These are phyloP conservation scores for Sternotherus odoratus DNA, from an alignment of 2,797 vertebrate genomes.

Conservation along the genomic window DNA sequence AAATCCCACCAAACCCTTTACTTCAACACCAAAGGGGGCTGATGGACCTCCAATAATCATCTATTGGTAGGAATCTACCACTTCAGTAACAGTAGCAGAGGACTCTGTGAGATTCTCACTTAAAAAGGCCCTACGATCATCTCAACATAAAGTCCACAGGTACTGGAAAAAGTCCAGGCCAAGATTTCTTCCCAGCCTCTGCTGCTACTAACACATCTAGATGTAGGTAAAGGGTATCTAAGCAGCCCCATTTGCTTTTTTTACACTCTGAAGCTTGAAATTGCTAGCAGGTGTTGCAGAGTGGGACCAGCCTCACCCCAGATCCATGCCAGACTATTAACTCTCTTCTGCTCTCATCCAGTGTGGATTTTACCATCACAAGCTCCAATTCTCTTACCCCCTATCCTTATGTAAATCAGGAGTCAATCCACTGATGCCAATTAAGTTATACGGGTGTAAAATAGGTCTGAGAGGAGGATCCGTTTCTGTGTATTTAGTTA, in stretches of 20 bases:
- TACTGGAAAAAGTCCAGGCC: too few relatives aligned
- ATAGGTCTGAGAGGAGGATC: background rate
- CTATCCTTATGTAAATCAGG: background rate
- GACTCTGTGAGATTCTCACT: too few relatives aligned
- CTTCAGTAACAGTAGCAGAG: too few relatives aligned
- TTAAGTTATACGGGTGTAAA: background rate
- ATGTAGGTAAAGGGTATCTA: background rate
- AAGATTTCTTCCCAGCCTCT: background rate
- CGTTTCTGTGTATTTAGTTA: background rate
- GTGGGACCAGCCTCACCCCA: background rate
- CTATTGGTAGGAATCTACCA: too few relatives aligned
- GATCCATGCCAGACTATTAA: accelerated
- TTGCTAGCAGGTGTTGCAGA: background rate
- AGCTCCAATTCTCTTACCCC: background rate
- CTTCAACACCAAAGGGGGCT: too few relatives aligned
- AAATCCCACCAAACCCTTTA: too few relatives aligned
- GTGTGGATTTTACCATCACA: background rate
- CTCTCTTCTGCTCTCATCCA: background rate
- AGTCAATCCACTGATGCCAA: background rate
- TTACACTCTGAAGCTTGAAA: background rate
- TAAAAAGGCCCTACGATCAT: too few relatives aligned
- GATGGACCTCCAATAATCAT: too few relatives aligned
- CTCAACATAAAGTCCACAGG: too few relatives aligned
- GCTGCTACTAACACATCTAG: background rate
- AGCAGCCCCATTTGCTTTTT: background rate